These are phyloP conservation scores for Phalacrocorax aristotelis DNA, from an alignment of 2,113 vertebrate genomes.

Conservation along the genomic window DNA sequence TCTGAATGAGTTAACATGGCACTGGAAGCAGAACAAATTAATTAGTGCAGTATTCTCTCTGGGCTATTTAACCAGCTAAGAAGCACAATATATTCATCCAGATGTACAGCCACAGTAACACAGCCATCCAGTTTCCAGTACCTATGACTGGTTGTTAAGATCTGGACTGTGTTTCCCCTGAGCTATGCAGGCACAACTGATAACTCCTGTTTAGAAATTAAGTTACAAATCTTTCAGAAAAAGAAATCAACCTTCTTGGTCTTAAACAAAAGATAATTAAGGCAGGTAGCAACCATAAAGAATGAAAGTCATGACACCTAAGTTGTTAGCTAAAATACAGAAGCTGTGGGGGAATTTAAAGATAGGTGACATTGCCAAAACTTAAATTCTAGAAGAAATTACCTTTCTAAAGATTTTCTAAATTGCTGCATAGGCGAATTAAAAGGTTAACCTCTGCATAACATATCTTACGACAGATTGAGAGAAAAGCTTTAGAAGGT, in stretches of 20 bases:
- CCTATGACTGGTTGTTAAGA: not conserved
- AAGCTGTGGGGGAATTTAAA: not conserved
- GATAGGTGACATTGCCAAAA: not conserved
- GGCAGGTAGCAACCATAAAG: not conserved
- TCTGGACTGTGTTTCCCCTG: not conserved
- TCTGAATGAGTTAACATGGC: not conserved
- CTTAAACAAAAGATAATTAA: not conserved
- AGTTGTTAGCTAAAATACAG: not conserved
- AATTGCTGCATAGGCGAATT: not conserved
- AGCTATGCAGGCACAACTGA: not conserved
- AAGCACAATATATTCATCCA: not conserved
- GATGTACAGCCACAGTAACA: not conserved
- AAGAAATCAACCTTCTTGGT: not conserved
- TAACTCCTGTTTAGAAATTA: not conserved
- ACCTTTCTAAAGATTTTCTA: not conserved
- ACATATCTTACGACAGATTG: not conserved
- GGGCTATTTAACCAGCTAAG: not conserved
- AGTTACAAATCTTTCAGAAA: not conserved
- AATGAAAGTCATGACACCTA: not conserved
- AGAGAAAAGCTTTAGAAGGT: not conserved
- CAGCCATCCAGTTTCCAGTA: not conserved
- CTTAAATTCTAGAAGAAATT: not conserved
- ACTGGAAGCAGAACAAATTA: constrained; percentile 7
- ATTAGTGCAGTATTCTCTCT: not conserved
- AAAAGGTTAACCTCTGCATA: not conserved